Percentiles rank a stretch among this genome's conserved stretches.
Conservation (phyloP, 2,888 invertebrate genomes). For the Drosophila emarginata region DNA sequence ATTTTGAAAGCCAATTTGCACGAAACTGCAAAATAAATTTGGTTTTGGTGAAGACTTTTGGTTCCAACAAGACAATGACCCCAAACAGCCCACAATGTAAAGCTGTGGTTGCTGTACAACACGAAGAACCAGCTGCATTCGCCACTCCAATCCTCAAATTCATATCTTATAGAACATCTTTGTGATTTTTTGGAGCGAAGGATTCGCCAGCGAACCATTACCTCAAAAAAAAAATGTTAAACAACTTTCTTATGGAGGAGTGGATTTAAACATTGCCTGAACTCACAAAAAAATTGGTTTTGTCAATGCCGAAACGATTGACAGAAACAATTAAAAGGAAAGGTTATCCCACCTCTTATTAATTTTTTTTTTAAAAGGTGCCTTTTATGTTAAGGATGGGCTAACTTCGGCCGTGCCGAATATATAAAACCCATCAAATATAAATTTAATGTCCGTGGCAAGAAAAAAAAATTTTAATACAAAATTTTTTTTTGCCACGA, state of each 20-base stretch:
- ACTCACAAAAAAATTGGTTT: background rate
- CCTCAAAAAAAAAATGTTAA: background rate
- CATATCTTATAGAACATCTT: slow-evolving; percentile 27
- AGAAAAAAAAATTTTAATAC: too few species aligned
- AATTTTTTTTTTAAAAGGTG: slow-evolving; percentile 7
- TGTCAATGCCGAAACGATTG: background rate
- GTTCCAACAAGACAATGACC: slow-evolving; percentile 39
- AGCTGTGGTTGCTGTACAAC: slow-evolving; percentile 36
- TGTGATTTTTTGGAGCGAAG: background rate
- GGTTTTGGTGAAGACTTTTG: slow-evolving; percentile 7
- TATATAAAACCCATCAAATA: too few species aligned
- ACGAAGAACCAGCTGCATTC: slow-evolving; percentile 21
- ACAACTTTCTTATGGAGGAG: background rate
- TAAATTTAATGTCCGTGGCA: too few species aligned
- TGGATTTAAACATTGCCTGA: background rate
- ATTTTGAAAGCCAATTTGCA: slow-evolving; percentile 34
- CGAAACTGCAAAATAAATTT: slow-evolving; percentile 28
- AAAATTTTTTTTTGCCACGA: too few species aligned
- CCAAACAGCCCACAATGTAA: slow-evolving; percentile 31
- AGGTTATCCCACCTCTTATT: background rate
- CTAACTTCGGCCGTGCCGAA: too few species aligned
- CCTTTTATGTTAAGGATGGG: slow-evolving; percentile 5
- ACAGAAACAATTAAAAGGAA: background rate
- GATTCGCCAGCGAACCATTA: background rate
- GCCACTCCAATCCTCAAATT: slow-evolving; percentile 33